Percentiles rank a stretch among this genome's conserved stretches.
Evolutionary conservation across 2,888 invertebrate species (phyloP).

Genomic region (Orchesellides sinensis): DNA sequence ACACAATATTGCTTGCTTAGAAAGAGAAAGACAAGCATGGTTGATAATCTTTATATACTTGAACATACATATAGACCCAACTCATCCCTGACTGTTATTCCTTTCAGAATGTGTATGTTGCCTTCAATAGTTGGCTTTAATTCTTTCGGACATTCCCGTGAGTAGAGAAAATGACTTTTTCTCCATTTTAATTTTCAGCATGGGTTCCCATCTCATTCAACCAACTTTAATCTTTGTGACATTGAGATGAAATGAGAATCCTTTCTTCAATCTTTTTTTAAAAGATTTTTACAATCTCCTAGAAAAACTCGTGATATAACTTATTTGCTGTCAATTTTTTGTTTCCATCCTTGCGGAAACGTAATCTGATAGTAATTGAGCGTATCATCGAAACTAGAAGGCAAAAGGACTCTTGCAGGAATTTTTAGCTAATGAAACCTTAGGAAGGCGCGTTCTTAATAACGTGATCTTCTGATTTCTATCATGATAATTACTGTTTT

Average conservation of each 20-base stretch:
- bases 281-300: conserved; percentile 24
- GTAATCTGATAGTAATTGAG: no score
- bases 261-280: conserved; percentile 25
- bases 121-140: conserved; percentile 38
- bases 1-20: neutral
- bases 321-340: conserved; percentile 50
- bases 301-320: conserved; percentile 18
- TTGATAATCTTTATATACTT: neutral
- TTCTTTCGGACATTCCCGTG: conserved; percentile 62
- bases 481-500: no score
- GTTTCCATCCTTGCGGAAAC: no score
- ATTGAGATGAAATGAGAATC: conserved; percentile 52
- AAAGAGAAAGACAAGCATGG: neutral
- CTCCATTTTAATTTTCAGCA: conserved; percentile 65
- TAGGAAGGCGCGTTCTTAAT: no score
- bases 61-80: no score
- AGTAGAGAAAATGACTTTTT: conserved; percentile 65
- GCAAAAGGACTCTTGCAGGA: no score
- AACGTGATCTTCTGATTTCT: no score
- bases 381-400: no score
- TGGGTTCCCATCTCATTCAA: conserved; percentile 58
- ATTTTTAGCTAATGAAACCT: no score
- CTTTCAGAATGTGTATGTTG: neutral
- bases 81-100: neutral
- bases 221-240: conserved; percentile 59